Evolutionary conservation across 2,888 invertebrate genomes (phyloP).

Genomic region (Xylophagus ater): DNA sequence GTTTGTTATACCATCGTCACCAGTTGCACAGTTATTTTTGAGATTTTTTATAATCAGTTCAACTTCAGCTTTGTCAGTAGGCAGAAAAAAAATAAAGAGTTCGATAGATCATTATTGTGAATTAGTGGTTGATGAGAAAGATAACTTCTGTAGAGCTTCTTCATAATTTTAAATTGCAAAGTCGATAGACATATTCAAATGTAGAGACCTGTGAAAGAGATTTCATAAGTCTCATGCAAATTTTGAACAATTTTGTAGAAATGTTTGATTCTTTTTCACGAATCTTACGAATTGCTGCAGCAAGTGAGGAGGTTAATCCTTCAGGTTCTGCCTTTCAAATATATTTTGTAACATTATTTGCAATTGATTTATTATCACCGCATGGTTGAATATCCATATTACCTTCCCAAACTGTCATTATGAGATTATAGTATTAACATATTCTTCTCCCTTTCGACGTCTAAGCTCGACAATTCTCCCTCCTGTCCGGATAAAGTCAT

Average conservation of each 20-base stretch:
- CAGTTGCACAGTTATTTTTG: too few species aligned
- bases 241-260: constrained; percentile 21
- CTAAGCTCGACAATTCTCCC: constrained; percentile 11
- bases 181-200: constrained; percentile 23
- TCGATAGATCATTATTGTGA: too few species aligned
- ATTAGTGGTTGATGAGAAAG: too few species aligned
- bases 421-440: constrained; percentile 20
- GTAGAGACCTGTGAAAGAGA: constrained; percentile 26
- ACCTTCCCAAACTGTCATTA: constrained; percentile 17
- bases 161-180: constrained; percentile 21
- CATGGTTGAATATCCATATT: constrained; percentile 26
- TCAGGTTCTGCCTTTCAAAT: constrained; percentile 13
- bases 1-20: too few species aligned
- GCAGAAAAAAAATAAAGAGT: too few species aligned
- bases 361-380: constrained; percentile 22
- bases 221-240: constrained; percentile 25
- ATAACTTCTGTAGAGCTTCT: constrained; percentile 19
- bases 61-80: too few species aligned
- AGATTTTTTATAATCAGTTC: too few species aligned
- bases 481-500: constrained; percentile 13
- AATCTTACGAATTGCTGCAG: constrained; percentile 20
- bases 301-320: constrained; percentile 3
- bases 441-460: constrained; percentile 13
- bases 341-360: constrained; percentile 18
- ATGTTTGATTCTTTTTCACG: constrained; percentile 19